Base-by-base conservation (phyloP, 2,888 invertebrate species). In the Pomacea canaliculata region DNA sequence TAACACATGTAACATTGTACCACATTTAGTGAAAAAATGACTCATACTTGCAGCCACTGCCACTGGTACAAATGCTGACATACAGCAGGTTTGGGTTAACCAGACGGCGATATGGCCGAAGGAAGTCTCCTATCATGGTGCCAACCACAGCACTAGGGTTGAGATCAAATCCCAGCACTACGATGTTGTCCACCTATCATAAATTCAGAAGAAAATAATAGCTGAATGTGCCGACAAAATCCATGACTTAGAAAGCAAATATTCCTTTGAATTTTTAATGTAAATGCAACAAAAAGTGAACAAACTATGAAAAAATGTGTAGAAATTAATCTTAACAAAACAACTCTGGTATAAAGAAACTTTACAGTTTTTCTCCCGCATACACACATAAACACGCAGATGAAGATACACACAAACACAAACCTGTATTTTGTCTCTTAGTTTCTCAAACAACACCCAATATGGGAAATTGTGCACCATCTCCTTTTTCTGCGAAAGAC, bases 51-150 rank as follows among this genome's bases (percentile, higher is more conserved):
- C 82, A 82, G 0, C 73, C 78, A n/a, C 78, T 83, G 46, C 84
- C 85, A 67, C 83, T 81, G 66, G 89, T 85, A 56, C 86, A 85
- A 8, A 89, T 86, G 79, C 86, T 87, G 59, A 90, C 90, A 83
- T 88, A 91, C 65, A 91, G 83, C 18, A 91, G 83, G 79, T 90
- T 85, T 13, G 86, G 85, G 80, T 91, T 90, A 59, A 91, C 90
- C 9, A 88, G 72, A 19, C 84, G 83, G 69, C 91, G 84, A 83
- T 90, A 91, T 67, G 85, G 86, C 60, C 84, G 81, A 62, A 90
- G 82, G 83, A 89, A 90, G 51, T 84, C 78, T 16, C 78, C 76
- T 18, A 91, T 71, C 23, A 82, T 65, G 7, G 1, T 51, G 8
- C 81, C 80, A 27, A 18, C 73, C 7, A 37, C 18, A 3, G n/a